These are phyloP conservation scores for Limulus polyphemus DNA, from an alignment of 2,888 invertebrate genomes.

Conservation along the genomic window DNA sequence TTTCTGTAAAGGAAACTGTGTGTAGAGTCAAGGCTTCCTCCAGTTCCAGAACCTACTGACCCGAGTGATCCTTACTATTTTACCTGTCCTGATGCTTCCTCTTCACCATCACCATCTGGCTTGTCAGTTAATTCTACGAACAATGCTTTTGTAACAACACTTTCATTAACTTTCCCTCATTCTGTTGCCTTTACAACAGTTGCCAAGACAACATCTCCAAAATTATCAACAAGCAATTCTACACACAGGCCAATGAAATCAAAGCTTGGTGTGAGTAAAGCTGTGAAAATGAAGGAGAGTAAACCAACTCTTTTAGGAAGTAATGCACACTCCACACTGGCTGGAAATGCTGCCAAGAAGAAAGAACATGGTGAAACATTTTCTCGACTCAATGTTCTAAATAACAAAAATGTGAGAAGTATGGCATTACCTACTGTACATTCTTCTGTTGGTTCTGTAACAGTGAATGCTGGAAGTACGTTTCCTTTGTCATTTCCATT, in stretches of 20 bases:
- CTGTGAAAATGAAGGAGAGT: too few relatives aligned
- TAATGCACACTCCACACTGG: too few relatives aligned
- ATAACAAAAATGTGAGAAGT: too few relatives aligned
- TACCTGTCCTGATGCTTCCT: constrained; percentile 1
- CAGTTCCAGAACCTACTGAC: constrained; percentile 3
- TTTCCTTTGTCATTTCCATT: constrained; percentile 2
- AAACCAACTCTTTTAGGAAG: too few relatives aligned
- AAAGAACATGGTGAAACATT: too few relatives aligned
- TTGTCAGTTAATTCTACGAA: too few relatives aligned
- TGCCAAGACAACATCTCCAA: neutral
- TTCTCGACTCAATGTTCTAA: too few relatives aligned
- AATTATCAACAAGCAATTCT: neutral
- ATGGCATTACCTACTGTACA: too few relatives aligned
- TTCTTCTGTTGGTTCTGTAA: too few relatives aligned
- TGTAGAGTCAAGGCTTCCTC: constrained; percentile 2
- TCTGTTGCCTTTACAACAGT: constrained; percentile 1
- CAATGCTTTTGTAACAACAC: too few relatives aligned
- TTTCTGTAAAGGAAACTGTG: neutral
- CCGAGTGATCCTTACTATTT: constrained; percentile 4
- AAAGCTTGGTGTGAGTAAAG: neutral
- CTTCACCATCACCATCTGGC: neutral
- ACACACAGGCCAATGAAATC: neutral
- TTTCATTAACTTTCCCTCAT: neutral
- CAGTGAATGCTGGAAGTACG: neutral
- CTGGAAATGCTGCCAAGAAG: too few relatives aligned